Conservation (phyloP, 2,113 vertebrate species). For the Rhadina sibilatrix region DNA sequence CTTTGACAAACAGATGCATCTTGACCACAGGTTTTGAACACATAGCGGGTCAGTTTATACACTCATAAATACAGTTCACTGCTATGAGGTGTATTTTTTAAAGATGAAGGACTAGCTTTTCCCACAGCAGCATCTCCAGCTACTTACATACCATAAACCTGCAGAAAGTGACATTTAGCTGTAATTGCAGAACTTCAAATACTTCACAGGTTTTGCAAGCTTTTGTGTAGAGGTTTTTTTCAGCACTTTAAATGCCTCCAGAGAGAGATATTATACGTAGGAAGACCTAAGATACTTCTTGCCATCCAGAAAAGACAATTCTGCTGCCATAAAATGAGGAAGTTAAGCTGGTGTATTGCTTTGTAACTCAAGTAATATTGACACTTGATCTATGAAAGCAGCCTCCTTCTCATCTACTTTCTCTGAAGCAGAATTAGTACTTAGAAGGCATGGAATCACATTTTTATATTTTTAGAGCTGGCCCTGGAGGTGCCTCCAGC, state of each 20-base stretch:
- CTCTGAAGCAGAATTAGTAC: neutral
- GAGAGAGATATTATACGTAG: neutral
- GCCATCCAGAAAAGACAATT: neutral
- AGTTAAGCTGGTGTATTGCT: neutral
- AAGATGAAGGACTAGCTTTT: neutral
- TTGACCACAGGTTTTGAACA: neutral
- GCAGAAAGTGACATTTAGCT: neutral
- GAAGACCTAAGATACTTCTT: neutral
- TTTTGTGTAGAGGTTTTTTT: neutral
- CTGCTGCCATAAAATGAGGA: neutral
- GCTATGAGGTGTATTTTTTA: neutral
- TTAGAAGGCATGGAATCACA: neutral
- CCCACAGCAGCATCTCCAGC: neutral
- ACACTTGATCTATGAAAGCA: neutral
- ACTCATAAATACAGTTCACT: neutral
- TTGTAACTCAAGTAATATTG: neutral
- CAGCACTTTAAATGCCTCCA: neutral
- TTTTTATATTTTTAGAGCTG: neutral
- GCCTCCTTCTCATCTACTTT: neutral
- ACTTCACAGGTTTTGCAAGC: neutral
- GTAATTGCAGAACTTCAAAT: constrained; percentile 11
- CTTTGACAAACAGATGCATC: neutral
- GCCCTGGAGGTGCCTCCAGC: neutral
- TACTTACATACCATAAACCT: neutral
- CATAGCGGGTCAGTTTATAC: neutral